Base-by-base conservation (phyloP, 2,113 vertebrate genomes). In the Guaruba guarouba region DNA sequence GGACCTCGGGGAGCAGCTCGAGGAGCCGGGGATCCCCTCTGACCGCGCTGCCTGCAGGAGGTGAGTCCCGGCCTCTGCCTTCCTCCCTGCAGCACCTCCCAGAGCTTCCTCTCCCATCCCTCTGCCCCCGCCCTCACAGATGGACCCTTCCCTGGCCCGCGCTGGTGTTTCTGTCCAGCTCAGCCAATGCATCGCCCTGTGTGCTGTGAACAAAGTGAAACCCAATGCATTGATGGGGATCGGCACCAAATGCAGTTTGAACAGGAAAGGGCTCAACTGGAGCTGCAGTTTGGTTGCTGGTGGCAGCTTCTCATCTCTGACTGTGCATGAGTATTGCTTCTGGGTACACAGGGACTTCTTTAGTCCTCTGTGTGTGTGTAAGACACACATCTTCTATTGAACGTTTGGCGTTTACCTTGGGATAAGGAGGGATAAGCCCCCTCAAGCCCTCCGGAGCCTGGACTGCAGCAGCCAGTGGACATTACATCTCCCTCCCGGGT, bases 11-110 rank as follows among this genome's bases (percentile, higher is more conserved):
- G 55, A n/a, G 55, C 33, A 7, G 55, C 57, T 59, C 33, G 8
- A n/a, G 55, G 33, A n/a, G 2, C 2, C 37, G 2, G 63, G 62
- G 49, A 80, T 81, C 86, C 6, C 77, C 89, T 80, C 73, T 29
- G 48, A 7, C 35, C 9, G 62, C 63, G 75, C 68, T 3, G 55
- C 31, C 3, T 9, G n/a, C 28, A 82, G 62, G 6, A 71, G 95
- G 96, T 97, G 95, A 97, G 96, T 94, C 57, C 91, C 41, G 77
- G 18, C 70, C 62, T 13, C 51, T 77, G 69, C 9, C 22, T 54
- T 22, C 59, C 29, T n/a, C 23, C 22, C 64, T 37, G 27, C 44
- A 46, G 19, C 27, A 46, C 41, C 25, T 81, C 43, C 61, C 35
- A 3, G 11, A 15, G 2, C 57, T 48, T n/a, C 69, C 23, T 35